phyloP scores from a whole-genome alignment of 1,140 invertebrate genomes.

The Pseudomyrmex concolor region DNA sequence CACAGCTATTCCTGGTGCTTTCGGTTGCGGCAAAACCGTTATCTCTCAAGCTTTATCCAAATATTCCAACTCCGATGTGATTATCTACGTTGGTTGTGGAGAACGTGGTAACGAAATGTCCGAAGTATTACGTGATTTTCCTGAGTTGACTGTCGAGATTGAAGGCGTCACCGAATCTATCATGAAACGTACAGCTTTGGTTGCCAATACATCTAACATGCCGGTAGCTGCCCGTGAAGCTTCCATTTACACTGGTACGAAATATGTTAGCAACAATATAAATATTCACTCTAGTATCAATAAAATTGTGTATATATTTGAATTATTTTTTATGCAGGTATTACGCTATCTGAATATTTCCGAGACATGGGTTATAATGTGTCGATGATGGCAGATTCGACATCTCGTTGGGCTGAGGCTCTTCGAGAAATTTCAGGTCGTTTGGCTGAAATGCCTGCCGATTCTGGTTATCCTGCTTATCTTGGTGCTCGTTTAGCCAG shows the following conservation, averaged over 20 bases:
- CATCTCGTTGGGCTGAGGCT: conserved; percentile 99
- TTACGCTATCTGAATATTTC: conserved; percentile 99
- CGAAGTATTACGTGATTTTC: conserved; percentile 98
- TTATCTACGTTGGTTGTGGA: conserved; percentile 99
- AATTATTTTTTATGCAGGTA: conserved; percentile 87
- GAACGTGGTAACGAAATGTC: conserved; percentile 94
- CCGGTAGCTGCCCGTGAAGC: conserved; percentile 99
- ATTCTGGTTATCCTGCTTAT: conserved; percentile 99
- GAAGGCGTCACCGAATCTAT: conserved; percentile 98
- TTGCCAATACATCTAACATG: conserved; percentile 99
- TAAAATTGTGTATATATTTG: background rate
- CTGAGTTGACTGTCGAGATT: conserved; percentile 98
- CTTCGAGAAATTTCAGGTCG: conserved; percentile 99
- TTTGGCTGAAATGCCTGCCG: conserved; percentile 99
- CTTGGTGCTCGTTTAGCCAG: conserved; percentile 98
- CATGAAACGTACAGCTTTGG: conserved; percentile 99
- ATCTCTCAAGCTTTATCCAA: conserved; percentile 99
- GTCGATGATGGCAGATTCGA: conserved; percentile 99
- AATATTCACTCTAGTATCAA: background rate
- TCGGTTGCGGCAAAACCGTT: conserved; percentile 99
- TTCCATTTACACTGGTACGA: conserved; percentile 97
- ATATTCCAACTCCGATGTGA: conserved; percentile 99
- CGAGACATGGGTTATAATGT: conserved; percentile 99
- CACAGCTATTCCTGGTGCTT: conserved; percentile 99
- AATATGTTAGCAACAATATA: background rate